Base-by-base conservation (phyloP, 2,888 invertebrate species). In the Polydesmus complanatus region DNA sequence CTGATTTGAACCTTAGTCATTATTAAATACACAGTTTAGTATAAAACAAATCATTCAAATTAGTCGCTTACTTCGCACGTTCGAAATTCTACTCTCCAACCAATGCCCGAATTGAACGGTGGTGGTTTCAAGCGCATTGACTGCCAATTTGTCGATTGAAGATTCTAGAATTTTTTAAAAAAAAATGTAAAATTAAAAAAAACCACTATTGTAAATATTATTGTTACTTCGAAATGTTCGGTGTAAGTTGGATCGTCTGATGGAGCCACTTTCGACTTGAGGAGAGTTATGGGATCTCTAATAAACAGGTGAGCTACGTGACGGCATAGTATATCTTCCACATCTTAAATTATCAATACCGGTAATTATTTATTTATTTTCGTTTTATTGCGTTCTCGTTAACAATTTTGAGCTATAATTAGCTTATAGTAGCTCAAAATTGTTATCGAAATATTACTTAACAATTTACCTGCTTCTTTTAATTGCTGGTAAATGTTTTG, bases 141-240 rank as follows among this genome's bases (percentile, higher is more conserved):
- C 77, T 97, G 96, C 97, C 97, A 97, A 78, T 97, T 97, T 27
- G 97, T 97, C 0, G 96, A 96, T 73, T 97, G 96, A 67, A 97
- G 94, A 73, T 97, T 97, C 89, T 91, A 73, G 2, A 65, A 65
- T 52, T 63, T 25, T 37, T 53, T 26, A 54, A 56, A 67, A 69
- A 73, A 22, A 1, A 18, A 19, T 52, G 50, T 23, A 14, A 54
- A 8, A 25, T 14, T n/a, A n/a, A n/a, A n/a, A n/a, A n/a, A n/a
- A n/a, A n/a, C 14, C 37, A 37, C 5, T 5, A 37, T 37, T 14
- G 37, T n/a, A 37, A 37, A 37, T 37, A 37, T 37, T 14, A 37
- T 14, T 37, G 37, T 37, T 25, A 90, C 92, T 81, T 99, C 98
- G 78, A 99, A 99, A 75, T 98, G 98, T 74, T 99, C 98, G 0